phyloP scores from a whole-genome alignment of 1,140 invertebrate genomes.

The Brachystomella parvula region DNA sequence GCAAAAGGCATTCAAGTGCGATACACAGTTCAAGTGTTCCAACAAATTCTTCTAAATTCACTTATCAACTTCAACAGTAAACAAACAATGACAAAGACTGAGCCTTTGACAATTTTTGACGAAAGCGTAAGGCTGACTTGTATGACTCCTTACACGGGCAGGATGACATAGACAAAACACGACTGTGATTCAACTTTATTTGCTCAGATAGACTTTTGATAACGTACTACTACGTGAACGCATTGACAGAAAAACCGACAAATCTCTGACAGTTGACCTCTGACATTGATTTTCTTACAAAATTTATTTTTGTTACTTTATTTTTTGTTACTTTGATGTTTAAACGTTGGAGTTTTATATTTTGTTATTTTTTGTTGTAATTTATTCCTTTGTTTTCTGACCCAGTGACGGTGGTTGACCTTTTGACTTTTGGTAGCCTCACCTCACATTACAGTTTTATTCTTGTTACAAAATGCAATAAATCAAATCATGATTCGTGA shows the following conservation, averaged over 20 bases:
- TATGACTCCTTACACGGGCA: too few species aligned
- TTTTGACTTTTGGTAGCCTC: too few species aligned
- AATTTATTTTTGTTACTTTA: background rate
- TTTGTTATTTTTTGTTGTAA: too few species aligned
- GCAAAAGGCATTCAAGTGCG: constrained; percentile 29
- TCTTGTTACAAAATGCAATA: too few species aligned
- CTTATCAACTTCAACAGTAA: background rate
- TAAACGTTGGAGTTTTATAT: too few species aligned
- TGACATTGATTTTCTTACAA: background rate
- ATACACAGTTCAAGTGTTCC: constrained; percentile 35
- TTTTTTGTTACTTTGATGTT: background rate
- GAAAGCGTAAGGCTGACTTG: background rate
- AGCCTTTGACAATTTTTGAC: constrained; percentile 1
- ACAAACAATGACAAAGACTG: background rate
- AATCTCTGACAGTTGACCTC: background rate
- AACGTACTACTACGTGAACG: background rate
- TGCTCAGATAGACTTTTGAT: background rate
- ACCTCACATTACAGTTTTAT: too few species aligned
- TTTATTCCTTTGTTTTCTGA: too few species aligned
- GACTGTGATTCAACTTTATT: constrained; percentile 22
- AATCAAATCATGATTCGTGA: too few species aligned
- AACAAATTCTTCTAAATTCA: constrained; percentile 32
- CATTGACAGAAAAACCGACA: background rate
- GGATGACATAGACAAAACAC: too few species aligned
- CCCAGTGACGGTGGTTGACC: too few species aligned